Conservation (phyloP, 2,888 invertebrate species). For the Meteorus cinctellus region DNA sequence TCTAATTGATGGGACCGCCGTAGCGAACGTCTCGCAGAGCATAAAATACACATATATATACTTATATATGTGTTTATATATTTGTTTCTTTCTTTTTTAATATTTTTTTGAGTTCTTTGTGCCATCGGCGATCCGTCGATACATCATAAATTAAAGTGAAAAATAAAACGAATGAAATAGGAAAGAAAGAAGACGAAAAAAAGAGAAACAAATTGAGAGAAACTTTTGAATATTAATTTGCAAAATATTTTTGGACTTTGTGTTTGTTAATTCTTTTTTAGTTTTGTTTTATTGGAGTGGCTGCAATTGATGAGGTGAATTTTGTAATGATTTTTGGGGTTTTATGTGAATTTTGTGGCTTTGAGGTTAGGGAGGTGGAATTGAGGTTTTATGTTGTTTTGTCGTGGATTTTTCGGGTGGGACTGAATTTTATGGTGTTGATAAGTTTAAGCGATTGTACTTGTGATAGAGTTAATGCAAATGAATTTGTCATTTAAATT, state of each 20-base stretch:
- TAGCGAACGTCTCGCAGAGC: slow-evolving; percentile 61
- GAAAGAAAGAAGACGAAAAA: neutral
- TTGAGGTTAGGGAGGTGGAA: no score
- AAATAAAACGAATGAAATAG: slow-evolving; percentile 19
- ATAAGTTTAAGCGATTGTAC: no score
- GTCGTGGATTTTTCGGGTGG: no score
- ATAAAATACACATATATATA: slow-evolving; percentile 57
- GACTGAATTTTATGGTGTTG: no score
- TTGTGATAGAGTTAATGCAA: no score
- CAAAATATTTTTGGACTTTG: neutral
- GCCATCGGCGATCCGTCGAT: slow-evolving; percentile 55
- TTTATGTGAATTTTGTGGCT: no score
- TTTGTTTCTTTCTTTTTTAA: slow-evolving; percentile 36
- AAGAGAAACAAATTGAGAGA: neutral
- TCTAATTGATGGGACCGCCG: slow-evolving; percentile 66
- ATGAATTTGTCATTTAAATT: neutral
- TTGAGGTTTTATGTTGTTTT: no score
- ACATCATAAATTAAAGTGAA: slow-evolving; percentile 65
- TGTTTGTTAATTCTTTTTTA: neutral
- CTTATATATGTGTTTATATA: neutral
- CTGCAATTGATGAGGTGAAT: neutral
- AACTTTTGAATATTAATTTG: slow-evolving; percentile 11
- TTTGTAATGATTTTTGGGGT: no score
- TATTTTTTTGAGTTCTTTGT: slow-evolving; percentile 54
- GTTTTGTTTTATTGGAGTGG: neutral